Conservation (phyloP, 2,797 vertebrate genomes). For the Graptemys geographica region DNA sequence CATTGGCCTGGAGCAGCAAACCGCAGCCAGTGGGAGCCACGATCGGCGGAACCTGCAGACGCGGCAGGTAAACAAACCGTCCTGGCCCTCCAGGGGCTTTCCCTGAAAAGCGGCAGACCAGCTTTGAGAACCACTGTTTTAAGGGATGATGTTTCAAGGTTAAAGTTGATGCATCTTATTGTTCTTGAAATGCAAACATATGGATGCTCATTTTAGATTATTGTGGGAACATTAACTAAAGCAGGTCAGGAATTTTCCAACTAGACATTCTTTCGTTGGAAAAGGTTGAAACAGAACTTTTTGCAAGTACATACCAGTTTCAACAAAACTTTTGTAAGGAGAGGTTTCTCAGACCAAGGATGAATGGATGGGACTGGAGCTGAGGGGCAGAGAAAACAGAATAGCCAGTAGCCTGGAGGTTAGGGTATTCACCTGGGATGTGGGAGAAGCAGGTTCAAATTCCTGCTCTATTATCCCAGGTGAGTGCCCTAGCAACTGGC, state of each 20-base stretch:
- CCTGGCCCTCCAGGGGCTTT: too few relatives aligned
- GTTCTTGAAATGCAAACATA: constrained; percentile 10
- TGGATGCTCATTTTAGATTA: neutral
- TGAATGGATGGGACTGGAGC: neutral
- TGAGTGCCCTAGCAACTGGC: too few relatives aligned
- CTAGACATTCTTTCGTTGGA: neutral
- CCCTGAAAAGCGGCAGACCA: too few relatives aligned
- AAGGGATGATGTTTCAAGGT: neutral
- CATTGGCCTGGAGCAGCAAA: too few relatives aligned
- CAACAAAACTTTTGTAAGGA: neutral
- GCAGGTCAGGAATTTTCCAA: neutral
- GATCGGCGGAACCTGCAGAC: too few relatives aligned
- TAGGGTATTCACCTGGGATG: neutral
- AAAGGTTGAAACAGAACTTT: neutral
- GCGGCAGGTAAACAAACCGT: too few relatives aligned
- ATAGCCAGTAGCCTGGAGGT: neutral
- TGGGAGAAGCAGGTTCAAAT: neutral
- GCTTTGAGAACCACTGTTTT: neutral
- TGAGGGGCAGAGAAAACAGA: neutral
- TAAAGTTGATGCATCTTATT: constrained; percentile 10
- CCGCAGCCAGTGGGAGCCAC: too few relatives aligned
- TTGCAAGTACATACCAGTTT: neutral
- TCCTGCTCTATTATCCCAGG: too few relatives aligned
- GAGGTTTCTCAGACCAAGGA: neutral
- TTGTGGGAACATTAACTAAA: neutral